Percentiles rank a stretch among this genome's conserved stretches.
phyloP scores from a whole-genome alignment of 53 echinoderm and acorn worm genomes.

The Stichopus horrens region DNA sequence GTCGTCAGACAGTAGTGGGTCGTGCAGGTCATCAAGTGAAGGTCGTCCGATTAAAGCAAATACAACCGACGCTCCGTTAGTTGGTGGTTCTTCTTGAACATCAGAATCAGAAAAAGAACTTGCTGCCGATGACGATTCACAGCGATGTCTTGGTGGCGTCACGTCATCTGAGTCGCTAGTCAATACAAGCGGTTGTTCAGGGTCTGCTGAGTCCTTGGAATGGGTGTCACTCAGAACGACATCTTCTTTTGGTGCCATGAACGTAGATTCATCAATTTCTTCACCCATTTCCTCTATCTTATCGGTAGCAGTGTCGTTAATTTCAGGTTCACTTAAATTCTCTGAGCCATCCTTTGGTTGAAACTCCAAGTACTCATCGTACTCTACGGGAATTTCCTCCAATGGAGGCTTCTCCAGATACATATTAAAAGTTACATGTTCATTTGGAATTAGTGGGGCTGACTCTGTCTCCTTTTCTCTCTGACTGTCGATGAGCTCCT shows the following conservation, averaged over 20 bases:
- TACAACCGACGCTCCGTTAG: background rate
- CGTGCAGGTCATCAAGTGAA: constrained; percentile 3
- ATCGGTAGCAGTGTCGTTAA: background rate
- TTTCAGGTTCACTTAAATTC: background rate
- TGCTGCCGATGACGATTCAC: constrained; percentile 18
- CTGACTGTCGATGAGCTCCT: background rate
- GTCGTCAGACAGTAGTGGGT: background rate
- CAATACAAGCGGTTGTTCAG: background rate
- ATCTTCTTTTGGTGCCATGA: background rate
- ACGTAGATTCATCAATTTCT: background rate
- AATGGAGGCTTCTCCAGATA: constrained; percentile 15
- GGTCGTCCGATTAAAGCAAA: constrained; percentile 26
- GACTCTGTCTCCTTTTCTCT: background rate
- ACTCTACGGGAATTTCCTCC: background rate
- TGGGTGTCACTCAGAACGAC: no score
- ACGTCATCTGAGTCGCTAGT: constrained; percentile 32
- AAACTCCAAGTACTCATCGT: background rate
- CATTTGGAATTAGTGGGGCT: background rate
- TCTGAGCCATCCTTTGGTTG: background rate
- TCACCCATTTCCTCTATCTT: background rate
- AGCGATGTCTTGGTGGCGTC: constrained; percentile 29
- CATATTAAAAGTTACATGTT: constrained; percentile 11
- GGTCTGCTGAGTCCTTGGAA: background rate
- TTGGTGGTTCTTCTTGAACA: background rate
- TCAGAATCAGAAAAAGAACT: constrained; percentile 40